A percentile compares a stretch with the other conserved stretches of the same genome.
Conservation (phyloP, 2,888 invertebrate genomes). For the Malachius bipustulatus region DNA sequence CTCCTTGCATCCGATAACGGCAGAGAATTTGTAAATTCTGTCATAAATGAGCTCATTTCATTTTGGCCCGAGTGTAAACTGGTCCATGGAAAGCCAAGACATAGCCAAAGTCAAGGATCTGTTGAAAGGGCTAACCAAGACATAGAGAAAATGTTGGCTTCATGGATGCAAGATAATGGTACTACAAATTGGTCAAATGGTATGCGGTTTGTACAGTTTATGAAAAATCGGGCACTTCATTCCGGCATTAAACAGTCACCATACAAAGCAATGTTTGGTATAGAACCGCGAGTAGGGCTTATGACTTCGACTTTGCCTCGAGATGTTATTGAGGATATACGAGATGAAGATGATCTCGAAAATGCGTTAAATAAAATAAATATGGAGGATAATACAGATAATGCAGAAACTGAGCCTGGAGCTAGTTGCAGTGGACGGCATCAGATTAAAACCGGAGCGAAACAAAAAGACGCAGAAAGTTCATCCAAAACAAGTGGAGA, state of each 20-base stretch:
- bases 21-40: constrained; percentile 25
- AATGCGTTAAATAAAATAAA: constrained; percentile 4
- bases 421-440: no score
- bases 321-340: constrained; percentile 14
- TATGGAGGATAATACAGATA: neutral
- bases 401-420: neutral
- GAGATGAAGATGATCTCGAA: constrained; percentile 14
- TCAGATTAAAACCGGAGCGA: no score
- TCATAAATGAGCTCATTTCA: constrained; percentile 22
- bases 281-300: constrained; percentile 16
- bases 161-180: constrained; percentile 31
- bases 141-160: constrained; percentile 27
- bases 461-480: neutral
- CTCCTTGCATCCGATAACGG: constrained; percentile 28
- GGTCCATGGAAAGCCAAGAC: constrained; percentile 30
- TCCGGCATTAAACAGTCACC: constrained; percentile 24
- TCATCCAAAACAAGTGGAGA: neutral
- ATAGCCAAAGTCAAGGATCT: constrained; percentile 27
- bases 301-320: constrained; percentile 15
- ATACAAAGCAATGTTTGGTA: constrained; percentile 24
- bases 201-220: constrained; percentile 31
- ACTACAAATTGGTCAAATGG: constrained; percentile 33
- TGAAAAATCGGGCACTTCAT: constrained; percentile 33
- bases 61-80: constrained; percentile 30
- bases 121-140: constrained; percentile 31